Base-by-base conservation (phyloP, 2,888 invertebrate species). In the Drosophila infuscata region DNA sequence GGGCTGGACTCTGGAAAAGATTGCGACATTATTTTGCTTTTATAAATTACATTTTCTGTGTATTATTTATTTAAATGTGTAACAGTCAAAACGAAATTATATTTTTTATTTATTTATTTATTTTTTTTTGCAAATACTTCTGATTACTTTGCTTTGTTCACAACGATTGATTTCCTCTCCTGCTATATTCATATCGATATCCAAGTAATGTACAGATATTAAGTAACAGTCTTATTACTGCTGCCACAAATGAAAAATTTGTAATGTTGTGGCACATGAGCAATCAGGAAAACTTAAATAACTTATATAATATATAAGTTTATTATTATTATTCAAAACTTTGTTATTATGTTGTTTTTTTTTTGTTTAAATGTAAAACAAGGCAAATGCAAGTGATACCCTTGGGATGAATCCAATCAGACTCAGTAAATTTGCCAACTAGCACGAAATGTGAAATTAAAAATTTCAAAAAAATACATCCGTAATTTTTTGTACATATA, bases 371-470 rank as follows among this genome's bases (percentile, higher is more conserved):
- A 41, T 35, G 30, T 36, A 9, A 15, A 54, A 43, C 59, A 70
- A 56, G 52, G 36, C n/a, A 52, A 67, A 36, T 58, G 35, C 63
- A 11, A 20, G 8, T 20, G 38, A 41, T 68, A 43, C 76, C 72
- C 66, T n/a, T n/a, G 76, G 80, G 82, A 61, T 57, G 80, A 56
- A 54, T 61, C 51, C 85, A 82, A 84, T 88, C 85, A 82, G 80
- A 76, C 63, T 80, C 68, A 76, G 82, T 82, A 85, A 87, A 72
- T 84, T 87, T 82, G 62, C 62, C 58, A 43, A 41, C 58, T 65
- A 66, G 56, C 64, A 64, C 70, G 59, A 76, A 83, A 74, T 70
- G 81, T 73, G 74, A 72, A 88, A 83, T 86, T 86, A 83, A 86
- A 83, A 74, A 56, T 49, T 52, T 3, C 6, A n/a, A 30, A 46